Evolutionary conservation across 1,140 invertebrate genomes (phyloP), one percentile per base, ranked within the genome.

Genomic region (Cydia fagiglandana): DNA sequence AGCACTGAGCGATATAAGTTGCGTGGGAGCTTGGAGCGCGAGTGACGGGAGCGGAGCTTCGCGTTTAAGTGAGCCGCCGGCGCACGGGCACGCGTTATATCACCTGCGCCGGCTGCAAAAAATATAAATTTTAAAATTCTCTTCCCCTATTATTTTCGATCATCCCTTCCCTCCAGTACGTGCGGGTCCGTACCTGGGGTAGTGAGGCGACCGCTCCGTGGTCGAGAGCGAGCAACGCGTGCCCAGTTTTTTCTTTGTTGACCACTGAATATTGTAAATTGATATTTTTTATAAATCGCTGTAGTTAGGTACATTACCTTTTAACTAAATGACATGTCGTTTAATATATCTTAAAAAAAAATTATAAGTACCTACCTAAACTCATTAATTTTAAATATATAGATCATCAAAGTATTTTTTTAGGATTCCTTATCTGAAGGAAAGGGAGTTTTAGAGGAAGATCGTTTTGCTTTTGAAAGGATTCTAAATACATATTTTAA

Each of bases 91-190:
- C 87, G 85, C 87, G 89, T 92, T 92, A 91, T 92, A 92, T 92
- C 91, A 92, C 91, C 91, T 92, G 89, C 90, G 90, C 90, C 89
- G 89, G 90, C 88, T 92, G 91, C 91, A 91, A 92, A 91, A 92
- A 92, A 91, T 89, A 90, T 90, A 90, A 91, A 91, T 90, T 91
- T 91, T 90, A 91, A 92, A 92, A 91, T 92, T 91, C 88, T 91
- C 89, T 91, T 92, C 91, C 91, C 91, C 90, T 92, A 92, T 92
- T 92, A 92, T 92, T 92, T 91, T 91, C 86, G 88, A 91, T 89
- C 91, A 92, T 92, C 89, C 91, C 91, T 92, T 91, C 91, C 91
- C 88, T 84, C 81, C 17, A 81, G 81, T 88, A 87, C 89, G 88
- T 90, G 88, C 90, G 89, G 84, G 88, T 87, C 83, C 84, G 90